phyloP scores from a whole-genome alignment of 2,888 invertebrate genomes.

The Xylota sylvarum region DNA sequence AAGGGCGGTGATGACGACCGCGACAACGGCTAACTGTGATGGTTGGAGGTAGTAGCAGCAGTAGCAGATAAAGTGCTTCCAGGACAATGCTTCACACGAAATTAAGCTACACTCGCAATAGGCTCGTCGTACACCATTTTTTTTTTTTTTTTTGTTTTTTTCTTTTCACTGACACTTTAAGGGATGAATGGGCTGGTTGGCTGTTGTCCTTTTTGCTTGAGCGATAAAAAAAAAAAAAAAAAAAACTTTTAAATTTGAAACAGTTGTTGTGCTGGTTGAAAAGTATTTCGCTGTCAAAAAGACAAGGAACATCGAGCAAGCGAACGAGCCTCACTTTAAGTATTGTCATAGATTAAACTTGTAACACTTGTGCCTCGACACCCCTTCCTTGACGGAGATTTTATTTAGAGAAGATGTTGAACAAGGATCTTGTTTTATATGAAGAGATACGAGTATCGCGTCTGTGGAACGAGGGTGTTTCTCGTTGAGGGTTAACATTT shows the following conservation, averaged over 20 bases:
- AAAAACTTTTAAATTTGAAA: conserved; percentile 18
- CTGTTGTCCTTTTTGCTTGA: neutral
- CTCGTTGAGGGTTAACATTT: conserved; percentile 30
- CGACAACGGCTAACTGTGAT: neutral
- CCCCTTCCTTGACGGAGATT: conserved; percentile 3
- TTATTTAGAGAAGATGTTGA: conserved; percentile 34
- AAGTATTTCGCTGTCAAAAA: conserved; percentile 1
- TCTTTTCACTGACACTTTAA: conserved; percentile 22
- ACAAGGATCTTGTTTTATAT: conserved; percentile 50
- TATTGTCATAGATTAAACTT: conserved; percentile 48
- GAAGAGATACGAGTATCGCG: neutral
- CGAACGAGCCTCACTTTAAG: conserved; percentile 27
- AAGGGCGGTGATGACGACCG: conserved; percentile 9
- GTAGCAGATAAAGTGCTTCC: conserved; percentile 49
- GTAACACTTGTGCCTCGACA: conserved; percentile 43
- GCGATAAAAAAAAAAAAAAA: neutral
- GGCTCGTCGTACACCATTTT: conserved; percentile 4
- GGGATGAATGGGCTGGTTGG: conserved; percentile 29
- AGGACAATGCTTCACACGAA: conserved; percentile 53
- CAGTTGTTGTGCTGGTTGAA: neutral
- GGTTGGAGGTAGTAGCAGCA: conserved; percentile 3
- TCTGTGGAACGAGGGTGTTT: conserved; percentile 12
- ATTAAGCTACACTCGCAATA: conserved; percentile 42
- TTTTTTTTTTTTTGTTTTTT: neutral
- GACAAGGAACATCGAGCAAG: conserved; percentile 17